Conservation (phyloP, 2,888 invertebrate genomes). For the Eristalis tenax region DNA sequence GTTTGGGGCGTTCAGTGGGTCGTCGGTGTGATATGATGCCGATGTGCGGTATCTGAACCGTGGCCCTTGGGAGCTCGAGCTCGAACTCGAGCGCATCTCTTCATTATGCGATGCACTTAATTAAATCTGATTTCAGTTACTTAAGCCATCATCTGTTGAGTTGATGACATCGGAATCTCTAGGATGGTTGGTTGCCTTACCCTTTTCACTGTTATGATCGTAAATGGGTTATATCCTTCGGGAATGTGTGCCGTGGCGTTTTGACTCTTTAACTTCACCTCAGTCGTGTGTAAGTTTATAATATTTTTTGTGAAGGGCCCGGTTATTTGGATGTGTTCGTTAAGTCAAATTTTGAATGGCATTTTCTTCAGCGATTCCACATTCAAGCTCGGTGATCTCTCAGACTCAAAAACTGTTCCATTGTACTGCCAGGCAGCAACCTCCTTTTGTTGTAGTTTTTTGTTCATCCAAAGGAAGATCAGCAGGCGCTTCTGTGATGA, state of each 20-base stretch:
- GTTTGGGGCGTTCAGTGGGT: background rate
- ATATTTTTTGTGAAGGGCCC: too few species aligned
- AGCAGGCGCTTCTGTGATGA: too few species aligned
- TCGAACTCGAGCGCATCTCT: conserved; percentile 22
- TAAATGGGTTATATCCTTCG: background rate
- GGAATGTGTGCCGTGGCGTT: background rate
- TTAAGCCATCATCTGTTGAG: conserved; percentile 47
- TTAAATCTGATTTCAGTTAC: conserved; percentile 64
- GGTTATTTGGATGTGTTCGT: too few species aligned
- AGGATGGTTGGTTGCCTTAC: background rate
- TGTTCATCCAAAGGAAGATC: too few species aligned
- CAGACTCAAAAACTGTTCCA: too few species aligned
- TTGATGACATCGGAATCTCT: background rate
- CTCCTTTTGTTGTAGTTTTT: too few species aligned
- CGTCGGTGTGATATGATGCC: conserved; percentile 13
- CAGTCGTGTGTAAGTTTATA: too few species aligned
- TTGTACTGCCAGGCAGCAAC: too few species aligned
- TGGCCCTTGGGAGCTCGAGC: conserved; percentile 6
- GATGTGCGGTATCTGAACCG: background rate
- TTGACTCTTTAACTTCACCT: too few species aligned
- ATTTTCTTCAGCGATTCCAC: too few species aligned
- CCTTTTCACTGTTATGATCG: background rate
- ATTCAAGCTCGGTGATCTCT: too few species aligned
- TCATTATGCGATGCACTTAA: conserved; percentile 53
- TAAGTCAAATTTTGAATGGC: too few species aligned